A percentile compares a stretch with the other conserved stretches of the same genome.
These are phyloP conservation scores for Virgularia gustaviana DNA, from an alignment of 92 coral and sea anemone species.

Conservation along the genomic window DNA sequence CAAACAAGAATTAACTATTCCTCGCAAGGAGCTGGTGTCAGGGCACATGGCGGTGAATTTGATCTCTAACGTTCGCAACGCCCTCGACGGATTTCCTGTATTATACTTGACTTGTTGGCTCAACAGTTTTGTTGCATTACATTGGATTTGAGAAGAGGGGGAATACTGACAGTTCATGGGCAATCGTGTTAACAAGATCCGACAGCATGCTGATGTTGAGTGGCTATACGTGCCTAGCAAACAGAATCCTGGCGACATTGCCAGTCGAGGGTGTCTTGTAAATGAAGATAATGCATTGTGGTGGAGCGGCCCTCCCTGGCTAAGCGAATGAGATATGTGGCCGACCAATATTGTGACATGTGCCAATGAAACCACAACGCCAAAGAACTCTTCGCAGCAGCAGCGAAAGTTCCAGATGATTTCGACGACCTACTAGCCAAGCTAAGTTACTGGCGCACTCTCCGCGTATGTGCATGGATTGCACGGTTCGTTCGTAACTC, in stretches of 20 bases:
- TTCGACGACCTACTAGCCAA: conserved; percentile 17
- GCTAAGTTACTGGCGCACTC: background rate
- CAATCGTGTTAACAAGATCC: conserved; percentile 13
- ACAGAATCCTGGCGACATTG: conserved; percentile 4
- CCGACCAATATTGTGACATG: background rate
- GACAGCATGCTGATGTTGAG: background rate
- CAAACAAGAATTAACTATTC: conserved; percentile 6
- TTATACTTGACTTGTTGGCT: background rate
- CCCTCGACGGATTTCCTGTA: background rate
- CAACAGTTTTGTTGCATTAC: background rate
- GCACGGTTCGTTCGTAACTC: conserved; percentile 11
- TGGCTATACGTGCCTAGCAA: background rate
- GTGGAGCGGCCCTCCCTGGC: conserved; percentile 6
- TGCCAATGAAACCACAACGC: background rate
- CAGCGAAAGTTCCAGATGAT: background rate
- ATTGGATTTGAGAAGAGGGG: conserved; percentile 6
- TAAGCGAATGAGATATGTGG: background rate
- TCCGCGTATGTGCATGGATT: conserved; percentile 37
- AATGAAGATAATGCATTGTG: background rate
- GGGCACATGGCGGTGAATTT: conserved; percentile 20
- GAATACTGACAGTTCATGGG: conserved; percentile 14
- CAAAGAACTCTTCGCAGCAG: background rate
- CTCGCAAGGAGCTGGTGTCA: conserved; percentile 1
- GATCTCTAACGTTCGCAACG: background rate
- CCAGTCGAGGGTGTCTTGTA: background rate